A percentile compares a stretch with the other conserved stretches of the same genome.
Evolutionary conservation across 2,797 vertebrate genomes (phyloP).

Genomic region (Pachyuromys duprasi): DNA sequence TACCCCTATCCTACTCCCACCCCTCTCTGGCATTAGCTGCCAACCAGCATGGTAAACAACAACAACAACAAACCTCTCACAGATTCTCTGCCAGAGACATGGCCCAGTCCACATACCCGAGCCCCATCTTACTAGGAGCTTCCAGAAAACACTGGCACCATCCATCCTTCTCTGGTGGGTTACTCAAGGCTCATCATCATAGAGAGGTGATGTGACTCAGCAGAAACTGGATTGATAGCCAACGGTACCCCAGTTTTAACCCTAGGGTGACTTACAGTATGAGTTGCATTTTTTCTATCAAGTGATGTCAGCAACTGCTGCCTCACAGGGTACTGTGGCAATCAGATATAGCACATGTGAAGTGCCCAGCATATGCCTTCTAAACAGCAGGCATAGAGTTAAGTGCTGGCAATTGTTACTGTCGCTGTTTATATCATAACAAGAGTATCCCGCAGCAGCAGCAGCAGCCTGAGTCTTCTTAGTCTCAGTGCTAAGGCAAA

Average conservation of each 20-base stretch:
- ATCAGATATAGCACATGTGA: neutral
- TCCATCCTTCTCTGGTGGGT: neutral
- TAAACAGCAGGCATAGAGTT: neutral
- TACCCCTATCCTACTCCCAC: accelerated
- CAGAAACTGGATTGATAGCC: neutral
- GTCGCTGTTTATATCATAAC: neutral
- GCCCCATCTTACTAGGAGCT: neutral
- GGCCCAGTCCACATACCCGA: neutral
- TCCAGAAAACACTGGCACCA: neutral
- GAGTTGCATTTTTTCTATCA: neutral
- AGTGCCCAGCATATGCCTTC: neutral
- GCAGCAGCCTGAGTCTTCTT: neutral
- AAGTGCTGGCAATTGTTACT: neutral
- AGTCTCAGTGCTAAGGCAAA: neutral
- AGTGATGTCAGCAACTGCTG: neutral
- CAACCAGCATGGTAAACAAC: neutral
- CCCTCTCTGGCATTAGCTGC: neutral
- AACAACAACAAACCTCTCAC: neutral
- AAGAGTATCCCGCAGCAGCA: neutral
- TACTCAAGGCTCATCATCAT: neutral
- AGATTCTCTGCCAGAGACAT: neutral
- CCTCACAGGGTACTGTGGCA: neutral
- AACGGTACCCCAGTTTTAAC: neutral
- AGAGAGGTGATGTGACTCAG: neutral
- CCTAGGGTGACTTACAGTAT: neutral